Evolutionary conservation across 1,140 invertebrate species (phyloP).

Genomic region (Ceratosolen solmsi): DNA sequence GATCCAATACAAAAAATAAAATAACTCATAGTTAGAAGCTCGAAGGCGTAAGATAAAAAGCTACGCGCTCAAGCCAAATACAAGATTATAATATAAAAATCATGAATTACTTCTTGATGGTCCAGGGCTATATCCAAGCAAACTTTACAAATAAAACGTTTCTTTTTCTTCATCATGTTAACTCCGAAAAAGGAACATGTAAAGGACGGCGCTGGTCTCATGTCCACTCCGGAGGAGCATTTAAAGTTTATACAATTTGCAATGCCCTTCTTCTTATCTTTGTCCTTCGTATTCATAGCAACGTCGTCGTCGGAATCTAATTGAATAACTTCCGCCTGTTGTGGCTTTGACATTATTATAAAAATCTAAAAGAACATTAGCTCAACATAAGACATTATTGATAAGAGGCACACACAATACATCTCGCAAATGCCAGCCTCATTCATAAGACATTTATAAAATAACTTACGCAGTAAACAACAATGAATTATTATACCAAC

Average conservation of each 20-base stretch:
- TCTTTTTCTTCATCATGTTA: slow-evolving; percentile 69
- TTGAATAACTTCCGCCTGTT: slow-evolving; percentile 64
- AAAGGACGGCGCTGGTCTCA: slow-evolving; percentile 72
- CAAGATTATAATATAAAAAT: slow-evolving; percentile 4
- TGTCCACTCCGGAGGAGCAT: slow-evolving; percentile 71
- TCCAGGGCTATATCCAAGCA: slow-evolving; percentile 71
- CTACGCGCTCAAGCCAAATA: too few relatives aligned
- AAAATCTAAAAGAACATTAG: slow-evolving; percentile 13
- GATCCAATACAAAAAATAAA: too few relatives aligned
- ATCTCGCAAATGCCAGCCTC: too few relatives aligned
- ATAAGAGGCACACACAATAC: too few relatives aligned
- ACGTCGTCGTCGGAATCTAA: slow-evolving; percentile 68
- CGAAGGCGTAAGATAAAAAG: too few relatives aligned
- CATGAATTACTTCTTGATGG: slow-evolving; percentile 66
- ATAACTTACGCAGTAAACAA: too few relatives aligned
- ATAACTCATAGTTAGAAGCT: too few relatives aligned
- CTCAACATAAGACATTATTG: too few relatives aligned
- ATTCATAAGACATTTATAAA: too few relatives aligned
- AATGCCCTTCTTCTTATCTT: slow-evolving; percentile 60
- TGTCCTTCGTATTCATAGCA: slow-evolving; percentile 42
- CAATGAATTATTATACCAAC: too few relatives aligned
- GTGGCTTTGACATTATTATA: slow-evolving; percentile 23
- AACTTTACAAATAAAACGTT: slow-evolving; percentile 71
- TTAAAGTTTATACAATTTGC: slow-evolving; percentile 75
- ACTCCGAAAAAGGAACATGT: slow-evolving; percentile 74